Percentiles rank a stretch among this genome's conserved stretches.
Evolutionary conservation across 23 tunicate species (phyloP).

Genomic region (Styela clava): DNA sequence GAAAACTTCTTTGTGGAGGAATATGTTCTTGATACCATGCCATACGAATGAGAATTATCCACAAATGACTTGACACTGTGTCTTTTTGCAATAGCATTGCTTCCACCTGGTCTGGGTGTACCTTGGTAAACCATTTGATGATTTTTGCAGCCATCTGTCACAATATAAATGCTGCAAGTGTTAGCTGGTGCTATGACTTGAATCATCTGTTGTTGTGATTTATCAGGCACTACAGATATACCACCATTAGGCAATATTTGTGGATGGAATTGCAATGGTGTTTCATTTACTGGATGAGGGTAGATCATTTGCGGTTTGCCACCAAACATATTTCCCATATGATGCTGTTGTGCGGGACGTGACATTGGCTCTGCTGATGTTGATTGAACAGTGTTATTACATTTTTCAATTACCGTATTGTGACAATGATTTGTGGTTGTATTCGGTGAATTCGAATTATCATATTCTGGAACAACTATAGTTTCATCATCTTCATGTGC

Average conservation of each 20-base stretch:
- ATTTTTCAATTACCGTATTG: background rate
- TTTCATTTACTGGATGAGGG: background rate
- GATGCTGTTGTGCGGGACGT: background rate
- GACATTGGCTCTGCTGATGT: background rate
- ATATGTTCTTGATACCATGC: background rate
- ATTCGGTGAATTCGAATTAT: background rate
- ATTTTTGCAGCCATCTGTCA: background rate
- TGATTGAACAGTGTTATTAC: background rate
- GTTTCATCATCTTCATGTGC: slow-evolving; percentile 15
- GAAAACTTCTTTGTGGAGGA: background rate
- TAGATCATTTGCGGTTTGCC: background rate
- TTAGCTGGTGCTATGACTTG: background rate
- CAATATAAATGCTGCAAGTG: background rate
- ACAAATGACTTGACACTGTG: background rate
- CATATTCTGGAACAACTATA: background rate
- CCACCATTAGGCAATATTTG: background rate
- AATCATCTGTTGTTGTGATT: background rate
- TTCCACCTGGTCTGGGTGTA: background rate
- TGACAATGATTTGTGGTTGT: background rate
- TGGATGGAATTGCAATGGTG: background rate
- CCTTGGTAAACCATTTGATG: background rate
- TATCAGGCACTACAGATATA: background rate
- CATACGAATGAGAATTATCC: background rate
- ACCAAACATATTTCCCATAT: background rate
- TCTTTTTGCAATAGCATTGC: background rate